Conservation (phyloP, 2,888 invertebrate species). For the Philereme vetulata region DNA sequence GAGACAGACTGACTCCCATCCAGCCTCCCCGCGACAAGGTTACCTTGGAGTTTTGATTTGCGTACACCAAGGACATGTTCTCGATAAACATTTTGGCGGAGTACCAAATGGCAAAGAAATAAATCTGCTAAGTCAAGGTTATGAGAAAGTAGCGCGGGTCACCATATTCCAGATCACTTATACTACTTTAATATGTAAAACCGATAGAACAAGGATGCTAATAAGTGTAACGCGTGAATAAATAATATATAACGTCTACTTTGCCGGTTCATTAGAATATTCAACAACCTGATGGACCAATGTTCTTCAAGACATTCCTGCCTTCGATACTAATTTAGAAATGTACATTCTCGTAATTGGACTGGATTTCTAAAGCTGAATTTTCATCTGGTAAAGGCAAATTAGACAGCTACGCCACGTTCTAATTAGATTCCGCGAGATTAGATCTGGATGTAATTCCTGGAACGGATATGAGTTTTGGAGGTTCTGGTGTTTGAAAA, state of each 20-base stretch:
- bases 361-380: conserved; percentile 26
- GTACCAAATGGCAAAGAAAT: conserved; percentile 43
- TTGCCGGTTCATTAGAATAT: conserved; percentile 13
- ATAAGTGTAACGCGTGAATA: conserved; percentile 26
- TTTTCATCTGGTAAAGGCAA: conserved; percentile 26
- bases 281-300: conserved; percentile 16
- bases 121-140: conserved; percentile 47
- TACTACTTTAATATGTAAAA: conserved; percentile 27
- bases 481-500: conserved; percentile 33
- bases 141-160: conserved; percentile 47
- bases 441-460: conserved; percentile 37
- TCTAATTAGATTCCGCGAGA: conserved; percentile 32
- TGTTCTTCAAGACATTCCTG: conserved; percentile 16
- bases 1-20: conserved; percentile 48
- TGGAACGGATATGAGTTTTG: conserved; percentile 40
- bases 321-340: conserved; percentile 24
- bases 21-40: conserved; percentile 47
- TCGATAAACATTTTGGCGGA: conserved; percentile 44
- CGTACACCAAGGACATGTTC: conserved; percentile 37
- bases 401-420: conserved; percentile 29
- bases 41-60: conserved; percentile 40
- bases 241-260: conserved; percentile 25
- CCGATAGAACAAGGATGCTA: conserved; percentile 24
- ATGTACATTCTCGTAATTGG: conserved; percentile 23
- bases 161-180: conserved; percentile 26